phyloP scores from a whole-genome alignment of 1,140 invertebrate species.

The Batillaria attramentaria region DNA sequence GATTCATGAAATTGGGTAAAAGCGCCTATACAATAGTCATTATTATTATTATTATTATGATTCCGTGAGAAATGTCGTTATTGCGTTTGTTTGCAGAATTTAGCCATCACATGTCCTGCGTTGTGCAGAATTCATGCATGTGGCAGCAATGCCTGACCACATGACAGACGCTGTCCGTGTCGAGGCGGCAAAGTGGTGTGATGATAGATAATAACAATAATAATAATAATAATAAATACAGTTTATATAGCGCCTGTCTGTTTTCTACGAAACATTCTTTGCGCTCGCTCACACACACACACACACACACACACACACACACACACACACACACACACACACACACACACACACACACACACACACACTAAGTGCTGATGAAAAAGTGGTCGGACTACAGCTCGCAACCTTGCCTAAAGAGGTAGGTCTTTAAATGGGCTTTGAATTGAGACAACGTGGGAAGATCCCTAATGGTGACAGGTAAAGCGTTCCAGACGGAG shows the following conservation, averaged over 20 bases:
- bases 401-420: no score
- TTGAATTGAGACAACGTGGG: no score
- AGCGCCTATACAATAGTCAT: no score
- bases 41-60: neutral
- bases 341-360: neutral
- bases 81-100: neutral
- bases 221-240: neutral
- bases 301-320: conserved; percentile 2
- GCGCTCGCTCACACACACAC: neutral
- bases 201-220: no score
- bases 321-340: neutral
- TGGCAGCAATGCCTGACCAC: neutral
- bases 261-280: neutral
- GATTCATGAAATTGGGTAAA: no score
- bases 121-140: neutral
- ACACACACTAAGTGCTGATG: no score
- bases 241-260: neutral
- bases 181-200: no score
- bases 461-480: no score
- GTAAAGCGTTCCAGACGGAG: no score
- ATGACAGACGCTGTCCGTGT: no score
- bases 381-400: no score
- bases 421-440: no score
- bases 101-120: neutral
- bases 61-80: neutral